Conservation (phyloP, 2,113 vertebrate genomes). For the Urocitellus parryii region DNA sequence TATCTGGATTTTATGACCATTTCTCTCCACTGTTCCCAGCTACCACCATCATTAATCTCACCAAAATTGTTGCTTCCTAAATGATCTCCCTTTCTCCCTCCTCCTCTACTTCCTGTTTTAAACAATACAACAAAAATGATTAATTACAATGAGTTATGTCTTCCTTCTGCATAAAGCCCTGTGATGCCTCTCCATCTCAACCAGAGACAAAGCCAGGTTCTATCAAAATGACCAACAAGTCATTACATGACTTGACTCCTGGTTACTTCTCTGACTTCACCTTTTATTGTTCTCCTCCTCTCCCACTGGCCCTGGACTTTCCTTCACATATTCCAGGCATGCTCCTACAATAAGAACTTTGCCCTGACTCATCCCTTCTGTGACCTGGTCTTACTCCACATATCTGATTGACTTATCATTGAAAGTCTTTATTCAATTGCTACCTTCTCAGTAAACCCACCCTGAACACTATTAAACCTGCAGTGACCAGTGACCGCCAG, state of each 20-base stretch:
- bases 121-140: neutral
- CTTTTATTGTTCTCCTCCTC: neutral
- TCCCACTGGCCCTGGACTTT: neutral
- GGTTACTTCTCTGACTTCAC: neutral
- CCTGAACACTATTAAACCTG: neutral
- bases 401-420: neutral
- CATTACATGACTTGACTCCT: neutral
- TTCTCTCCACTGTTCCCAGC: neutral
- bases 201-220: neutral
- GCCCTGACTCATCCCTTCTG: neutral
- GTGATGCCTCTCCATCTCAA: neutral
- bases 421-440: neutral
- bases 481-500: too few species aligned
- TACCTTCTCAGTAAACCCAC: neutral
- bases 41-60: neutral
- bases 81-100: neutral
- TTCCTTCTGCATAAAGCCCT: neutral
- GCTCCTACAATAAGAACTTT: neutral
- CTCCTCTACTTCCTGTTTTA: neutral
- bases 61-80: neutral
- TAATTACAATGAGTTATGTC: neutral
- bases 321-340: neutral
- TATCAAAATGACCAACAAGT: neutral
- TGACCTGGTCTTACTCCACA: neutral
- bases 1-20: neutral